Percentiles rank a stretch among this genome's conserved stretches.
Evolutionary conservation across 2,888 invertebrate species (phyloP).

Genomic region (Hypomecis punctinalis): DNA sequence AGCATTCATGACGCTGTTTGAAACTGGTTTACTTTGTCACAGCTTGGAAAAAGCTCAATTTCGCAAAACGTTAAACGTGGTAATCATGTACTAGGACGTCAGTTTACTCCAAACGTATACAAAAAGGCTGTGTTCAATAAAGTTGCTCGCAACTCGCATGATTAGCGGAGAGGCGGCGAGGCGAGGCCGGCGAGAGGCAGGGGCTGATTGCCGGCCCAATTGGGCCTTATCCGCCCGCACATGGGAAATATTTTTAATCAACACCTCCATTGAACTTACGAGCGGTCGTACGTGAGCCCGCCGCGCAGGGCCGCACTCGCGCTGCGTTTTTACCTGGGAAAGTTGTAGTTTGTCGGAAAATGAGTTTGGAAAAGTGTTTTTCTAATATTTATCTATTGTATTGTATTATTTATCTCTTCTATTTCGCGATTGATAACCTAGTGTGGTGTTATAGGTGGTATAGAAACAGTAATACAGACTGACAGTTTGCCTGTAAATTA

Average conservation of each 20-base stretch:
- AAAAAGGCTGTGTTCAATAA: slow-evolving; percentile 51
- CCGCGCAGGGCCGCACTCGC: slow-evolving; percentile 67
- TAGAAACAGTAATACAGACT: too few relatives aligned
- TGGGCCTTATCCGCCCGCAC: slow-evolving; percentile 85
- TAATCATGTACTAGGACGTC: slow-evolving; percentile 3
- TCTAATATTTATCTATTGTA: too few relatives aligned
- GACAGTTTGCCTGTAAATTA: too few relatives aligned
- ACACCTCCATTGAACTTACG: slow-evolving; percentile 86
- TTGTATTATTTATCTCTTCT: background rate
- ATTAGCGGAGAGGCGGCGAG: slow-evolving; percentile 71
- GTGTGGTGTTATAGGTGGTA: too few relatives aligned
- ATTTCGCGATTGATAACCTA: too few relatives aligned
- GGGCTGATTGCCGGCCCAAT: slow-evolving; percentile 84
- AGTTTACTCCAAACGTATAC: slow-evolving; percentile 19
- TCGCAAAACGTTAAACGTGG: background rate
- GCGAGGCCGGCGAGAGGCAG: slow-evolving; percentile 58
- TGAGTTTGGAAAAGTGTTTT: background rate
- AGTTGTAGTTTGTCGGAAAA: slow-evolving; percentile 13
- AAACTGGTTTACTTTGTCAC: background rate
- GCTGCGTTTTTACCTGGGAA: slow-evolving; percentile 38
- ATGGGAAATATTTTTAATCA: slow-evolving; percentile 86
- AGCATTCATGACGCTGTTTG: background rate
- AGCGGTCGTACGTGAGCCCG: slow-evolving; percentile 84
- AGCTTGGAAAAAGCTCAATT: background rate
- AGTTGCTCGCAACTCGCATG: slow-evolving; percentile 66